Evolutionary conservation across 1,140 invertebrate species (phyloP).

Genomic region (Caenorhabditis brenneri): DNA sequence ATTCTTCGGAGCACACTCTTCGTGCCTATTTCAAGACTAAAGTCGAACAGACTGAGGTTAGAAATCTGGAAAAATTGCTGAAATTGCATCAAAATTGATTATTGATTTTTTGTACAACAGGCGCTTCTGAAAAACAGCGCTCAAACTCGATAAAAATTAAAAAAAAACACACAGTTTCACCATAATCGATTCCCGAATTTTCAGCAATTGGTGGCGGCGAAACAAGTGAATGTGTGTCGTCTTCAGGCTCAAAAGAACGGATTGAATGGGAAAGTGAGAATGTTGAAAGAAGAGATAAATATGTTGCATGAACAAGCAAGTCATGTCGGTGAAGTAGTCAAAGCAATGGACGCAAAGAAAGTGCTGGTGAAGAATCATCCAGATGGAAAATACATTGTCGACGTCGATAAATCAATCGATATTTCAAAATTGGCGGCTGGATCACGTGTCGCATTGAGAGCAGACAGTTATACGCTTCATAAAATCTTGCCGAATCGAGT

Average conservation of each 20-base stretch:
- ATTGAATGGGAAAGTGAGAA: constrained; percentile 92
- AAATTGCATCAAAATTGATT: too few species aligned
- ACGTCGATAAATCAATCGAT: constrained; percentile 98
- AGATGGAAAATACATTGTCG: constrained; percentile 99
- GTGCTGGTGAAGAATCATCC: constrained; percentile 97
- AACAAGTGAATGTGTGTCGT: constrained; percentile 93
- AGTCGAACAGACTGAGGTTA: constrained; percentile 61
- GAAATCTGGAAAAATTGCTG: not conserved
- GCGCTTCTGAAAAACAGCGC: constrained; percentile 96
- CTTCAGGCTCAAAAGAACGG: constrained; percentile 98
- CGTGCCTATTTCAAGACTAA: constrained; percentile 63
- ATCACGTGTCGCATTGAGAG: constrained; percentile 92
- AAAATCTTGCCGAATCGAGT: constrained; percentile 98
- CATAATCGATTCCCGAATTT: constrained; percentile 72
- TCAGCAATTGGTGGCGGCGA: constrained; percentile 83
- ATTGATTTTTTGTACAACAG: constrained; percentile 74
- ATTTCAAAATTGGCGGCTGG: constrained; percentile 97
- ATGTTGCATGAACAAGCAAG: constrained; percentile 97
- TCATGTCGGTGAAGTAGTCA: constrained; percentile 98
- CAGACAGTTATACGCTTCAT: constrained; percentile 97
- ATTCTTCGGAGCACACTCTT: constrained; percentile 47
- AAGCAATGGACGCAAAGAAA: constrained; percentile 99
- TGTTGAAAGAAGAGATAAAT: constrained; percentile 95
- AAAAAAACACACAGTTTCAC: not conserved
- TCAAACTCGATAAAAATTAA: not conserved